Conservation (phyloP, 1,140 invertebrate species). For the Palaemon carinicauda region DNA sequence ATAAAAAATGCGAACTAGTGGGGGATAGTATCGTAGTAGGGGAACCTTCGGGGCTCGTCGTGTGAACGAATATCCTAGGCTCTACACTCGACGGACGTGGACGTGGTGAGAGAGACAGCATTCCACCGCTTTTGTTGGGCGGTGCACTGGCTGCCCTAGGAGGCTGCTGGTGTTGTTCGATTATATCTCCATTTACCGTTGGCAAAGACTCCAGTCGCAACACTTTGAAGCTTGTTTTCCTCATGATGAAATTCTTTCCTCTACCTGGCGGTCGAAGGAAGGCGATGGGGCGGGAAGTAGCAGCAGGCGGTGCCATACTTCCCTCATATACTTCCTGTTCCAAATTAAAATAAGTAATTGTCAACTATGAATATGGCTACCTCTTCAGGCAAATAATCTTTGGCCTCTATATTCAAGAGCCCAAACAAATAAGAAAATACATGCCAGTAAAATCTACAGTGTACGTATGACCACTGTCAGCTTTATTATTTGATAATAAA, state of each 20-base stretch:
- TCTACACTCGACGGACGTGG: slow-evolving; percentile 57
- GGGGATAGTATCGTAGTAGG: slow-evolving; percentile 36
- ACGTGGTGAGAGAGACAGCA: slow-evolving; percentile 52
- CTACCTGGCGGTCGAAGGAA: slow-evolving; percentile 33
- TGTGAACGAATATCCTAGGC: slow-evolving; percentile 53
- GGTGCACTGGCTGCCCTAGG: slow-evolving; percentile 55
- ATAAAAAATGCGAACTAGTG: slow-evolving; percentile 58
- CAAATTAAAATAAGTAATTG: neutral
- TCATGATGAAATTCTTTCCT: slow-evolving; percentile 44
- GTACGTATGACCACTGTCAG: too few species aligned
- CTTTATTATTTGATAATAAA: too few species aligned
- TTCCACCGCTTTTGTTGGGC: slow-evolving; percentile 48
- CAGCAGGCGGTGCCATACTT: slow-evolving; percentile 38
- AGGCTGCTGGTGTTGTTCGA: slow-evolving; percentile 24
- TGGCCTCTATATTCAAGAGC: too few species aligned
- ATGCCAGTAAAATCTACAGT: too few species aligned
- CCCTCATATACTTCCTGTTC: slow-evolving; percentile 28
- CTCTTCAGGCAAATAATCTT: too few species aligned
- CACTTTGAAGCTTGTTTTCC: slow-evolving; percentile 40
- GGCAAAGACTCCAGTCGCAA: slow-evolving; percentile 5
- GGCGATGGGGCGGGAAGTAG: slow-evolving; percentile 36
- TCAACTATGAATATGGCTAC: neutral
- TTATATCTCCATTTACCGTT: neutral
- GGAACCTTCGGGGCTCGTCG: slow-evolving; percentile 29
- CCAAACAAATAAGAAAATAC: too few species aligned